Evolutionary conservation across 2,888 invertebrate species (phyloP).

Genomic region (Nebria salina): DNA sequence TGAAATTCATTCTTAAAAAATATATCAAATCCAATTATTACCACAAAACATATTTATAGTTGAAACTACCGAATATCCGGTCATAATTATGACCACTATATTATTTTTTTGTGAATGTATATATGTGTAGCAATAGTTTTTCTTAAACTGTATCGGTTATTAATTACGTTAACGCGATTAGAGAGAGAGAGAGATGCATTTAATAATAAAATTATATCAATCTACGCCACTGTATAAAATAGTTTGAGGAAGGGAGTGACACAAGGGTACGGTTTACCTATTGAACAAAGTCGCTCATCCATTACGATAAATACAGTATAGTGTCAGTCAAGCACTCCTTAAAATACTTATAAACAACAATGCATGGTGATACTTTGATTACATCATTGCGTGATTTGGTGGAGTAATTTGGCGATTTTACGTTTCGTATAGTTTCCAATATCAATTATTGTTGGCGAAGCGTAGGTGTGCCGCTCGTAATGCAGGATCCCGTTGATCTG

Average conservation of each 20-base stretch:
- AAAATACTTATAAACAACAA: slow-evolving; percentile 16
- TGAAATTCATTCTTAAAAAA: no score
- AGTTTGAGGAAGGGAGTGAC: slow-evolving; percentile 36
- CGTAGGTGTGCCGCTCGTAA: neutral
- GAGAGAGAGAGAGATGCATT: no score
- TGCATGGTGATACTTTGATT: slow-evolving; percentile 22
- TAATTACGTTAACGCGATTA: no score
- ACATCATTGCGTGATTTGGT: slow-evolving; percentile 27
- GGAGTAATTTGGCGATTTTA: slow-evolving; percentile 27
- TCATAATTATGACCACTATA: no score
- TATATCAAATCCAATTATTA: no score
- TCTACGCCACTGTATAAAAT: neutral
- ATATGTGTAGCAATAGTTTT: no score
- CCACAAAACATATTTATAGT: no score
- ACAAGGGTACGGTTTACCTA: slow-evolving; percentile 36
- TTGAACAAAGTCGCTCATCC: slow-evolving; percentile 32
- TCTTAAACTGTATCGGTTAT: no score
- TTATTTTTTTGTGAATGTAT: no score
- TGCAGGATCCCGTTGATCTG: neutral
- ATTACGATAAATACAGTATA: slow-evolving; percentile 18
- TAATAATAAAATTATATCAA: neutral
- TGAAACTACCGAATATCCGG: no score
- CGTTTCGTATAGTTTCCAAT: neutral
- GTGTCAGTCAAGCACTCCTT: slow-evolving; percentile 35
- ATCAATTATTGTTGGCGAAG: neutral